Base-by-base conservation (phyloP, 2,888 invertebrate species). In the Conchocele bisecta region DNA sequence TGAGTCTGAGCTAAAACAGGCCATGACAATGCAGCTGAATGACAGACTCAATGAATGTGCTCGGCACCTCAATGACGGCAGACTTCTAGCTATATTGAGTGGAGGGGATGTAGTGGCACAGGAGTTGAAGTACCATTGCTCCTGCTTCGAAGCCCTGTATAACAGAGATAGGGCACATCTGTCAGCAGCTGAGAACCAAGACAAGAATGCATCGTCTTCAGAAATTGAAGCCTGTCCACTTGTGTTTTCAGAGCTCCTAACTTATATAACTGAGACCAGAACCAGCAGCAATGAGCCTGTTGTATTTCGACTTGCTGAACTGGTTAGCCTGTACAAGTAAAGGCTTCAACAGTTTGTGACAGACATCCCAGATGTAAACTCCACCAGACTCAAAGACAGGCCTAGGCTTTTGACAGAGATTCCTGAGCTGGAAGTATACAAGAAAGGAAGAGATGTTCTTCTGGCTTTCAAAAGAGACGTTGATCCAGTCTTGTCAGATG, bases 51-150 rank as follows among this genome's bases (percentile, higher is more conserved):
- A 42, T 6, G n/a, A 44, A 37, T 70, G 53, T 51, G 59, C 70
- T 24, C 0, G 20, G 6, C 15, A 53, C 31, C 20, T 54, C 22
- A 42, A 53, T 24, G 64, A 65, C n/a, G 37, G 22, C 13, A 22
- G 2, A 22, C 57, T 72, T 6, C 28, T 72, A 9, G 67, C 67
- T 11, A 72, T 72, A 46, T 53, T 73, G n/a, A 73, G 61, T 56
- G 50, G 58, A 37, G 75, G 75, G 4, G 70, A 72, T 46, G 29
- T 75, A 15, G 44, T 75, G 24, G 63, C 75, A 13, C 67, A 61
- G 33, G 67, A 75, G 33, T 66, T 59, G 13, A 57, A 56, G 42
- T 75, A 73, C 46, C 71, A 75, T 54, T 7, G 31, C 4, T 51
- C 50, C n/a, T 63, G 67, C 24, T 17, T 54, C 44, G 51, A 13